phyloP scores from a whole-genome alignment of 1,140 invertebrate species.

The Drosophila malerkotliana region DNA sequence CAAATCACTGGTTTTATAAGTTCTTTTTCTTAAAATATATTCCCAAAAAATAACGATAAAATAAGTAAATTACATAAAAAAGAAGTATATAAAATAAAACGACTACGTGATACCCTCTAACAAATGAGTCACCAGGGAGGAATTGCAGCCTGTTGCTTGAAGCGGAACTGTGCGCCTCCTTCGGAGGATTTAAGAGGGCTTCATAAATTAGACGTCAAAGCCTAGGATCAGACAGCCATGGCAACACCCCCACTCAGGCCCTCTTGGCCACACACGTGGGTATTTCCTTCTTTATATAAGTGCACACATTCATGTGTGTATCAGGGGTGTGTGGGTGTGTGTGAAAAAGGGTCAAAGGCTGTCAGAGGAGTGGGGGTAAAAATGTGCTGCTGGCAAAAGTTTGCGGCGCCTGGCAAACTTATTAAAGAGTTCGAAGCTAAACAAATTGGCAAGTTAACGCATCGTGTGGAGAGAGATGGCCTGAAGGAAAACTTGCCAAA shows the following conservation, averaged over 20 bases:
- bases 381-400: slow-evolving; percentile 40
- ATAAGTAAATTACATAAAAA: background rate
- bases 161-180: slow-evolving; percentile 12
- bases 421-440: slow-evolving; percentile 60
- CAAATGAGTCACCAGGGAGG: slow-evolving; percentile 13
- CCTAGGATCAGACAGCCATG: slow-evolving; percentile 55
- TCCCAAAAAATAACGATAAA: background rate
- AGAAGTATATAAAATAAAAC: slow-evolving; percentile 25
- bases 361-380: slow-evolving; percentile 39
- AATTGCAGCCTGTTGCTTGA: slow-evolving; percentile 36
- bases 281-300: slow-evolving; percentile 6
- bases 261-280: slow-evolving; percentile 19
- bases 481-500: slow-evolving; percentile 40
- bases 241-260: slow-evolving; percentile 20
- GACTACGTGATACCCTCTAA: slow-evolving; percentile 42
- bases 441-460: slow-evolving; percentile 43
- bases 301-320: background rate
- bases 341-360: slow-evolving; percentile 66
- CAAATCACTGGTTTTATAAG: background rate
- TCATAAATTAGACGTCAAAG: slow-evolving; percentile 80
- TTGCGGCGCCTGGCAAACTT: slow-evolving; percentile 46
- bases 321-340: background rate
- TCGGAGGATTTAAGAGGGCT: slow-evolving; percentile 54
- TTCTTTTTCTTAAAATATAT: background rate
- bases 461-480: background rate